Conservation (phyloP, 1,140 invertebrate species). For the Drosophila lacteicornis region DNA sequence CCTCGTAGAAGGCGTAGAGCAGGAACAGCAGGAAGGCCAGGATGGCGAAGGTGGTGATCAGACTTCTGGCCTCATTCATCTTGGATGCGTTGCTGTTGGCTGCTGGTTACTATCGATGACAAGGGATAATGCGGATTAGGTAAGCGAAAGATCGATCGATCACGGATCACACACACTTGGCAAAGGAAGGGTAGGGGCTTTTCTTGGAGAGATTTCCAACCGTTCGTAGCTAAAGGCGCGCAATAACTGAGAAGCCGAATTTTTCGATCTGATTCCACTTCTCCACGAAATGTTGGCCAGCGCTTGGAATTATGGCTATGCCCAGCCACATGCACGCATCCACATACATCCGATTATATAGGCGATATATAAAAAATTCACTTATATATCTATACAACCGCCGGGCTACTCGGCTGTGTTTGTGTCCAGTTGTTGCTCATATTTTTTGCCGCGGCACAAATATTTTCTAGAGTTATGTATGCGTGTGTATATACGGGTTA, state of each 20-base stretch:
- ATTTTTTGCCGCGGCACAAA: conserved; percentile 68
- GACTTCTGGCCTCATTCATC: conserved; percentile 83
- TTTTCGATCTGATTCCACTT: conserved; percentile 57
- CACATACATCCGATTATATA: conserved; percentile 35
- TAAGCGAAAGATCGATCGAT: conserved; percentile 21
- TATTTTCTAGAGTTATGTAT: conserved; percentile 34
- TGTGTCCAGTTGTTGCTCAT: conserved; percentile 75
- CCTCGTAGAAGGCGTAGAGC: conserved; percentile 83
- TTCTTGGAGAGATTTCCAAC: conserved; percentile 44
- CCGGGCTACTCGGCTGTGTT: conserved; percentile 40
- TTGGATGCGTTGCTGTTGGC: conserved; percentile 56
- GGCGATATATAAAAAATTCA: conserved; percentile 40
- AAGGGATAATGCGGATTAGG: conserved; percentile 31
- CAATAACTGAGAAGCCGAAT: conserved; percentile 75
- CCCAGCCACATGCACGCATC: conserved; percentile 36
- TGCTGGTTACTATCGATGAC: conserved; percentile 37
- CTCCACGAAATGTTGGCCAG: conserved; percentile 75
- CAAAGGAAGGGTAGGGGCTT: conserved; percentile 8
- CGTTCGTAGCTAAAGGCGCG: conserved; percentile 80
- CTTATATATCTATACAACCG: conserved; percentile 17
- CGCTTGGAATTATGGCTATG: conserved; percentile 70
- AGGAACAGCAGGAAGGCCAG: conserved; percentile 76
- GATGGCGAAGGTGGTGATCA: conserved; percentile 83
- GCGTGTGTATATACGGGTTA: conserved; percentile 29
- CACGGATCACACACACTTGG: conserved; percentile 34